Evolutionary conservation across 2,888 invertebrate genomes (phyloP).

Genomic region (Campoplex nolae): DNA sequence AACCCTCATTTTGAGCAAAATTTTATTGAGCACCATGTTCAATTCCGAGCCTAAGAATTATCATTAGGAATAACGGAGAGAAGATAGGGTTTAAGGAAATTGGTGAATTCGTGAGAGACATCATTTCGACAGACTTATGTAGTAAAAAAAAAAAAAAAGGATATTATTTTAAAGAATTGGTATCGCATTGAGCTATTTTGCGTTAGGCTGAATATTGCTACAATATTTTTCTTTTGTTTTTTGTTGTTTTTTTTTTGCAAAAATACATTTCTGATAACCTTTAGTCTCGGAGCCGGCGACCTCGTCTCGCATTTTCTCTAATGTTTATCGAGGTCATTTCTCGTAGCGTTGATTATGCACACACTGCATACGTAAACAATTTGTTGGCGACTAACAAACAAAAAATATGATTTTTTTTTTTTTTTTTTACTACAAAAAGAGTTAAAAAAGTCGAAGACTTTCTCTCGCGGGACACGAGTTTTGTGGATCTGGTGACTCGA

Average conservation of each 20-base stretch:
- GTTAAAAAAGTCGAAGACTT: background rate
- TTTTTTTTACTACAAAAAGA: background rate
- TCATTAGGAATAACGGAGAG: background rate
- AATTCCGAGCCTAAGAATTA: constrained; percentile 29
- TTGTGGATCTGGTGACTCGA: background rate
- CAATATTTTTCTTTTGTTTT: background rate
- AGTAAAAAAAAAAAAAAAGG: background rate
- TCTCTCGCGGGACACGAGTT: background rate
- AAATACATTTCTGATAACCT: constrained; percentile 43
- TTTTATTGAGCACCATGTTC: constrained; percentile 69
- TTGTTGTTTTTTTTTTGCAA: background rate
- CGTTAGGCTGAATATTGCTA: constrained; percentile 26
- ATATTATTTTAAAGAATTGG: constrained; percentile 22
- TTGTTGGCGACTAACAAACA: background rate
- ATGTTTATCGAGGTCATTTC: constrained; percentile 32
- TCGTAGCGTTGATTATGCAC: constrained; percentile 15
- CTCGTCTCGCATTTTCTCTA: constrained; percentile 27
- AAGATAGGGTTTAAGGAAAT: background rate
- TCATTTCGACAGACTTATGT: background rate
- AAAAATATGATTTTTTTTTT: background rate
- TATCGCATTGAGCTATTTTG: constrained; percentile 47
- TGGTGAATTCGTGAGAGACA: background rate
- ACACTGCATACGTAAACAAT: constrained; percentile 15
- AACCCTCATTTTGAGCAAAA: constrained; percentile 70
- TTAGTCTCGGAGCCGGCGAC: constrained; percentile 23